Evolutionary conservation across 92 coral and sea anemone species (phyloP).

Genomic region (Montipora capitata): DNA sequence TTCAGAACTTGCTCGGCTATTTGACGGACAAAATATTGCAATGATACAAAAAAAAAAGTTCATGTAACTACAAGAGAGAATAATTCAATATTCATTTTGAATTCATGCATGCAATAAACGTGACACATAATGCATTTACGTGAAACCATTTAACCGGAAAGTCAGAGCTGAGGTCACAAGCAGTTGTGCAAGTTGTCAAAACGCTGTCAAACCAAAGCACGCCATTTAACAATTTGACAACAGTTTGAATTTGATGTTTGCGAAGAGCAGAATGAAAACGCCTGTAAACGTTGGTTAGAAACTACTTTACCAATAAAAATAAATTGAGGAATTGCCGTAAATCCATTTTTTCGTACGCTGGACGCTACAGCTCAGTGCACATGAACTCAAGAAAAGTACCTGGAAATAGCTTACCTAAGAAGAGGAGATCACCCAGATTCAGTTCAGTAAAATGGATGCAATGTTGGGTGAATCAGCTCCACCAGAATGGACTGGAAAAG

Average conservation of each 20-base stretch:
- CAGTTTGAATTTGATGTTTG: neutral
- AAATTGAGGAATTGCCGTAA: constrained; percentile 6
- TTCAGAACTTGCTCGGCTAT: no score
- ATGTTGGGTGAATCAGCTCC: neutral
- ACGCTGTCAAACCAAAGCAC: neutral
- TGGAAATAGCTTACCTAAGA: constrained; percentile 8
- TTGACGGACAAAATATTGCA: no score
- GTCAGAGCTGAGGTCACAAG: neutral
- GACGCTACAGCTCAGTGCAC: neutral
- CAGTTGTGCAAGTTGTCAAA: neutral
- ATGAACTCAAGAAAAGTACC: no score
- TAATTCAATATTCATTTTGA: no score
- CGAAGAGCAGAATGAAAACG: neutral
- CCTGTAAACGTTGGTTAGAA: neutral
- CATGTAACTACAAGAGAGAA: no score
- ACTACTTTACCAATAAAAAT: neutral
- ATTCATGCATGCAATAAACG: no score
- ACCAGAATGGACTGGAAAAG: neutral
- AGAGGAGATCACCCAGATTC: constrained; percentile 3
- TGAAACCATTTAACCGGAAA: neutral
- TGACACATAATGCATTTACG: no score
- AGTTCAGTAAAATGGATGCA: constrained; percentile 1
- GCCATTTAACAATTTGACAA: neutral
- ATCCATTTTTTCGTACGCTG: neutral
- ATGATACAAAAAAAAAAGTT: no score